Percentiles rank a stretch among this genome's conserved stretches.
Conservation (phyloP, 2,797 vertebrate genomes). For the Nannoperca australis region DNA sequence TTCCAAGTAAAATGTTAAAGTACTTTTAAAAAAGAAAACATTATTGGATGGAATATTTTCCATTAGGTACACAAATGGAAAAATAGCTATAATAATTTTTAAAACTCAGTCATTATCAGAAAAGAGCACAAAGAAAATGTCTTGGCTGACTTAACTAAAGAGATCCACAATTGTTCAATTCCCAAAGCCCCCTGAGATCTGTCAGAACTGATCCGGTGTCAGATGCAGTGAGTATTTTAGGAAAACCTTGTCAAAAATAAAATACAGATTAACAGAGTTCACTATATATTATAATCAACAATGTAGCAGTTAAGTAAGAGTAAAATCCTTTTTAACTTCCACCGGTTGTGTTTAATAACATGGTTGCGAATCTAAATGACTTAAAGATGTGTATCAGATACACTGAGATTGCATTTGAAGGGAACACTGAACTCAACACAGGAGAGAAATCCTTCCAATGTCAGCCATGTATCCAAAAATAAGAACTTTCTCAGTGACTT, state of each 20-base stretch:
- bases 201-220: neutral
- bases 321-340: neutral
- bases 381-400: conserved; percentile 7
- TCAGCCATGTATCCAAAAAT: neutral
- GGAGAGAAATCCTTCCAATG: conserved; percentile 19
- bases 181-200: neutral
- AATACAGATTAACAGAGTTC: neutral
- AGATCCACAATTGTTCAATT: neutral
- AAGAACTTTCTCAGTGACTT: neutral
- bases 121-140: neutral
- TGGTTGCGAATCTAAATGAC: conserved; percentile 6
- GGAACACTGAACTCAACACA: neutral
- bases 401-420: conserved; percentile 6
- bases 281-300: neutral
- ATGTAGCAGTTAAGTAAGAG: neutral
- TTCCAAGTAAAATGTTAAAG: neutral
- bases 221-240: neutral
- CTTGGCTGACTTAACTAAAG: neutral
- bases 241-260: neutral
- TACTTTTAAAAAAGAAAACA: neutral
- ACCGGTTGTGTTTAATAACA: neutral
- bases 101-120: neutral
- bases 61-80: neutral
- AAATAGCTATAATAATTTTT: neutral
- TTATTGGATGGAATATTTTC: neutral